These are phyloP conservation scores for Aphaenogaster ashmeadi DNA, from an alignment of 1,140 invertebrate species.

Conservation along the genomic window DNA sequence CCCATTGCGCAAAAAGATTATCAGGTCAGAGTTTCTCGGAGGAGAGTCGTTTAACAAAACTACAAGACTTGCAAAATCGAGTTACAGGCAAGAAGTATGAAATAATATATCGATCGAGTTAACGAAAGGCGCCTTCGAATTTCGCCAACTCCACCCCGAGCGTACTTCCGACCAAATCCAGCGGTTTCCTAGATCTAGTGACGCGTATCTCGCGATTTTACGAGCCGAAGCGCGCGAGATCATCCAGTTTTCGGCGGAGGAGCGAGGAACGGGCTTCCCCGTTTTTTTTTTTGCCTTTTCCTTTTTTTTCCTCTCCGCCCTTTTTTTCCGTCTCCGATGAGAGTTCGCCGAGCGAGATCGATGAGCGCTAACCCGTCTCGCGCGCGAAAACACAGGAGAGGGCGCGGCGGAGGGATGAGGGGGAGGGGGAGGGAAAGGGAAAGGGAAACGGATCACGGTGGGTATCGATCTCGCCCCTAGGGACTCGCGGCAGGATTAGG, in stretches of 20 bases:
- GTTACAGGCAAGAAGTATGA: not conserved
- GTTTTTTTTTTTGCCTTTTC: not conserved
- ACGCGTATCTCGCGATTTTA: not conserved
- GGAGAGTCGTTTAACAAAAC: not conserved
- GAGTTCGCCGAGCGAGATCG: constrained; percentile 58
- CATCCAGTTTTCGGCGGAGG: constrained; percentile 22
- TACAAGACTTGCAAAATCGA: not conserved
- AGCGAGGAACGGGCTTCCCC: constrained; percentile 9
- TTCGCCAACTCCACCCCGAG: not conserved
- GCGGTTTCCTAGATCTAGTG: not conserved
- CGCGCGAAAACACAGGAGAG: constrained; percentile 68
- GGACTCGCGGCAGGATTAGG: constrained; percentile 76
- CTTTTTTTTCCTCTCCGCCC: not conserved
- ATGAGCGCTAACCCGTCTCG: constrained; percentile 69
- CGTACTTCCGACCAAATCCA: not conserved
- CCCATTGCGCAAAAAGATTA: not conserved
- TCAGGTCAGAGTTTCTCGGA: not conserved
- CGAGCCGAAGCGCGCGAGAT: not conserved
- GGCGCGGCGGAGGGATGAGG: constrained; percentile 29
- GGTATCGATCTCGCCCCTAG: constrained; percentile 83
- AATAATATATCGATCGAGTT: not conserved
- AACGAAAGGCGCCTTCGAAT: not conserved
- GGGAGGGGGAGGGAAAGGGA: constrained; percentile 25
- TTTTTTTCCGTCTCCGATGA: constrained; percentile 34
- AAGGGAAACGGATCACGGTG: constrained; percentile 74